Evolutionary conservation across 2,888 invertebrate genomes (phyloP), one percentile per base, ranked within the genome.

Genomic region (Apamea anceps): DNA sequence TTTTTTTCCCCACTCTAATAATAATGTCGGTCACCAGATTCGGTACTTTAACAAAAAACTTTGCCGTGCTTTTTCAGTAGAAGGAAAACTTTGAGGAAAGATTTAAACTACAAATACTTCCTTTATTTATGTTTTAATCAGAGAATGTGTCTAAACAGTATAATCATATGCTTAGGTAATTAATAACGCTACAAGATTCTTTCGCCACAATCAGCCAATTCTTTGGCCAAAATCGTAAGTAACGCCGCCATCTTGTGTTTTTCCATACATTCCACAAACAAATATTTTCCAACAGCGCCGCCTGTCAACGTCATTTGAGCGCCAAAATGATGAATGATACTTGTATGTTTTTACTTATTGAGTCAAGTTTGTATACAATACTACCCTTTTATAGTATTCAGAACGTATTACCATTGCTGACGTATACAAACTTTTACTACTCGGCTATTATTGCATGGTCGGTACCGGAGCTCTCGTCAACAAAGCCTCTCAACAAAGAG

Each of bases 401-500:
- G 32, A 57, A 12, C 10, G 6, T n/a, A 71, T 32, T 57, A 72
- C 6, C 57, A 18, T 72, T 32, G 6, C 25, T n/a, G 10, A n/a
- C 0, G 6, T 25, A 60, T 7, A 37, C 18, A n/a, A 57, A 18
- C 12, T 12, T 32, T n/a, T 32, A 54, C 25, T 71, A 5, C 6
- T 10, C 37, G 1, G 67, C 32, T 68, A 45, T 75, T 62, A 62
- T 62, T 54, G 37, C 67, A 75, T n/a, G 60, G n/a, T 25, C 18
- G 21, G 42, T 74, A 57, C 51, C 37, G 51, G 28, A 8, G n/a
- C n/a, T 67, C n/a, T 75, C 7, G 51, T 70, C 70, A 77, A 81
- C 77, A 71, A 71, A 81, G 73, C 57, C 13, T n/a, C 42, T 28
- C n/a, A 25, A 76, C 81, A 85, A 84, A 84, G 73, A 62, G 6